phyloP scores from a whole-genome alignment of 2,888 invertebrate species.

The Nomada ruficornis region DNA sequence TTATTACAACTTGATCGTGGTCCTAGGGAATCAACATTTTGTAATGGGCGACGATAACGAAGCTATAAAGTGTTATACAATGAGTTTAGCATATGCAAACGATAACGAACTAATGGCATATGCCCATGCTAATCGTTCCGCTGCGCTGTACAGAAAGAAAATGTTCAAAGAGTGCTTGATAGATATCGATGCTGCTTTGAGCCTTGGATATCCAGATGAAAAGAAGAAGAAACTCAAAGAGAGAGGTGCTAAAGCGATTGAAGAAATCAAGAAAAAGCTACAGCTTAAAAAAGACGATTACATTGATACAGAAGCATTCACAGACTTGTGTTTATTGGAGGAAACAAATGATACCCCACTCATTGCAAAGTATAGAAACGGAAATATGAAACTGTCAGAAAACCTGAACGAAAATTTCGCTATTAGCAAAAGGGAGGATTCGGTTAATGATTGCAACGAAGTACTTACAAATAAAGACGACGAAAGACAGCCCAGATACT shows the following conservation, averaged over 20 bases:
- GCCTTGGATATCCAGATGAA: constrained; percentile 79
- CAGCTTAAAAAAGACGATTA: constrained; percentile 37
- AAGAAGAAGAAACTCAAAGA: constrained; percentile 79
- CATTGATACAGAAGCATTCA: constrained; percentile 33
- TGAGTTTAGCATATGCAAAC: constrained; percentile 80
- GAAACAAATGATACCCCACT: constrained; percentile 3
- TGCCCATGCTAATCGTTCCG: constrained; percentile 83
- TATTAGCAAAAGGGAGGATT: constrained; percentile 15
- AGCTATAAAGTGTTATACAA: constrained; percentile 81
- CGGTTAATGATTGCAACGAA: constrained; percentile 28
- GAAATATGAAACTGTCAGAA: constrained; percentile 22
- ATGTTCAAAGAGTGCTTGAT: constrained; percentile 80
- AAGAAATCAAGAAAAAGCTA: constrained; percentile 69
- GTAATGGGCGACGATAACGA: constrained; percentile 80
- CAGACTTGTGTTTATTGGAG: constrained; percentile 40
- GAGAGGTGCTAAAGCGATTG: constrained; percentile 78
- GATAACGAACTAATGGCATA: constrained; percentile 78
- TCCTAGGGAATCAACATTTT: constrained; percentile 80
- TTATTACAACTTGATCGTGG: constrained; percentile 21
- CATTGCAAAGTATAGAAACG: constrained; percentile 47
- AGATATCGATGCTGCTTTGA: constrained; percentile 80
- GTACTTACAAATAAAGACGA: neutral
- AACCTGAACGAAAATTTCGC: constrained; percentile 22
- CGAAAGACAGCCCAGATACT: constrained; percentile 69
- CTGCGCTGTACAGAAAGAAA: constrained; percentile 80